Evolutionary conservation across 2,113 vertebrate genomes (phyloP), one percentile per base, ranked within the genome.

Genomic region (Heterotilapia buettikoferi): DNA sequence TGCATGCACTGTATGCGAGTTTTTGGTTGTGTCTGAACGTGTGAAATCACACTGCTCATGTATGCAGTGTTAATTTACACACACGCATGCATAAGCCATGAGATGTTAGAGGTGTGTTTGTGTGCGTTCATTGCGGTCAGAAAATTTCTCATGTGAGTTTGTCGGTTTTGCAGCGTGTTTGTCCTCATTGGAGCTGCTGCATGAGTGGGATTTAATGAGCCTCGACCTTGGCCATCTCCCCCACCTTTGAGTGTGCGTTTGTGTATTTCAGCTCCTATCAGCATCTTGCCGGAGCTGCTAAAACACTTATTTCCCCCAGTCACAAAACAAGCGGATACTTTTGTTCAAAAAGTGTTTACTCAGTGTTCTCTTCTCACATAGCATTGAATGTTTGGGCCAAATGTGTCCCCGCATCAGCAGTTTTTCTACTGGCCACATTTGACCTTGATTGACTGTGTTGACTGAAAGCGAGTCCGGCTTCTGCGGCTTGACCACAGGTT

Each of bases 131-230:
- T 16, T 40, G 63, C 1, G 7, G 82, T 84, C 29, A 45, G 84
- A 80, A 24, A 59, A 47, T 73, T 83, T 88, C 83, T 82, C 6
- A n/a, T 84, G 83, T 66, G 83, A 90, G 84, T 56, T 63, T 63
- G 59, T 63, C 1, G 31, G 59, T 63, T 63, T 63, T 86, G 52
- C 63, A 8, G 79, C 29, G 86, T 59, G 89, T 92, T 89, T 80
- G 86, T 86, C 84, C 92, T 89, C 88, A 63, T 80, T 43, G 84
- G 88, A 93, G 79, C 57, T 79, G 81, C 90, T 84, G 93, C 84
- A 87, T 89, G 86, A 92, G 84, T 50, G 59, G 71, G 86, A 88
- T 91, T 93, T 91, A 95, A 93, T 92, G 92, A 94, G 86, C 80
- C 89, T 84, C 92, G 78, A 93, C 86, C 89, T 87, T 80, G 84